Evolutionary conservation across 2,888 invertebrate genomes (phyloP), one percentile per base, ranked within the genome.

Genomic region (Geophilus truncorum): DNA sequence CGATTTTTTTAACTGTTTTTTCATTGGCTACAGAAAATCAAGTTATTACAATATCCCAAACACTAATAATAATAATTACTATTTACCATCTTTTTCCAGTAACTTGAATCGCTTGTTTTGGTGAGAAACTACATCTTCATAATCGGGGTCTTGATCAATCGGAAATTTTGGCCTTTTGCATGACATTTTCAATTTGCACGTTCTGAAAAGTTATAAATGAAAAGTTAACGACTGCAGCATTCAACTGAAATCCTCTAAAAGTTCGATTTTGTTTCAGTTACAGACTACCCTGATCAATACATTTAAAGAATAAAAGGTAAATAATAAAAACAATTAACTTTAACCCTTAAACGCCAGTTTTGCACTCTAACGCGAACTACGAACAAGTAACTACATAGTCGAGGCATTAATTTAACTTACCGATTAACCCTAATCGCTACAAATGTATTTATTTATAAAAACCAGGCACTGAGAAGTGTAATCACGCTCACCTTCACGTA

Each of bases 31-130:
- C 34, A 30, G 1, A 7, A 10, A 12, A 2, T 10, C 15, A 15
- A 23, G 0, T 21, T 62, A n/a, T 62, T 25, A 62, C 9, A 21
- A 62, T 62, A 15, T 12, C 12, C 7, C 5, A 57, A 23, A 57
- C 7, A 57, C 62, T 57, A 75, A 75, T 75, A 28, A 76, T 9
- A 28, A 7, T 62, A 21, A 62, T 62, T 12, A 62, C 25, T 30
- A 15, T 15, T 45, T 57, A 79, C 79, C 79, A 79, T 79, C 79
- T 51, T 79, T 15, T 25, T 79, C 79, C 30, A 79, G 25, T 15
- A 79, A 15, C n/a, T 36, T 79, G 12, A 79, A 57, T 25, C 79
- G 79, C 30, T 79, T 79, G 15, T 40, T 25, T 25, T 79, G 79
- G 57, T 57, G 36, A 51, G 28, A 12, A 79, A 25, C 28, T 25